A percentile compares a stretch with the other conserved stretches of the same genome.
Conservation (phyloP, 2,113 vertebrate genomes). For the Pholis gunnellus region DNA sequence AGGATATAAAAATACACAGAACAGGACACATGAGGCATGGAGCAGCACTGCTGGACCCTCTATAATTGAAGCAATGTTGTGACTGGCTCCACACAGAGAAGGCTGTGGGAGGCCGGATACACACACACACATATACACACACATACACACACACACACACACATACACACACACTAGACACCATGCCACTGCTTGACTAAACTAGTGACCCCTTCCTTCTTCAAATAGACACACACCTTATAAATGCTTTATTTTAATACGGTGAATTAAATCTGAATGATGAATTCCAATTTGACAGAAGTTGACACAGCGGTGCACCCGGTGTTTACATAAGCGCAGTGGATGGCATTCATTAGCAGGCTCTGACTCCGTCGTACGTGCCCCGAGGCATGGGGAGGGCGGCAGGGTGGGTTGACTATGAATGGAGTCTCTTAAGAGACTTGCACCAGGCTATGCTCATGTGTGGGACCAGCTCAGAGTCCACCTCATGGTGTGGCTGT, state of each 20-base stretch:
- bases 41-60: conserved; percentile 56
- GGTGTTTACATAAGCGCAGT: conserved; percentile 46
- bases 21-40: conserved; percentile 48
- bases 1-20: conserved; percentile 49
- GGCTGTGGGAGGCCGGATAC: conserved; percentile 60
- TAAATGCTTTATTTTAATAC: conserved; percentile 24
- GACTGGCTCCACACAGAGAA: conserved; percentile 64
- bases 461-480: conserved; percentile 26
- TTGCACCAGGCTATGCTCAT: conserved; percentile 30
- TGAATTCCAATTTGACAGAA: neutral
- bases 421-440: conserved; percentile 50
- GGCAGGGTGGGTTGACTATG: conserved; percentile 34
- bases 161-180: conserved; percentile 31
- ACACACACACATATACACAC: conserved; percentile 41
- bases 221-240: conserved; percentile 21
- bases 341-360: conserved; percentile 47
- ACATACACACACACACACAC: conserved; percentile 25
- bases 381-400: conserved; percentile 32
- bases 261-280: conserved; percentile 25
- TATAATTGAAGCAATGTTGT: conserved; percentile 74
- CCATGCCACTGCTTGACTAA: conserved; percentile 9
- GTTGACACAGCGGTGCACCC: neutral
- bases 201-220: conserved; percentile 41
- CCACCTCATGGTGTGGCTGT: neutral
- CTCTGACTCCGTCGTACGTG: conserved; percentile 32